phyloP scores from a whole-genome alignment of 1,140 invertebrate species.

The Samia ricini region DNA sequence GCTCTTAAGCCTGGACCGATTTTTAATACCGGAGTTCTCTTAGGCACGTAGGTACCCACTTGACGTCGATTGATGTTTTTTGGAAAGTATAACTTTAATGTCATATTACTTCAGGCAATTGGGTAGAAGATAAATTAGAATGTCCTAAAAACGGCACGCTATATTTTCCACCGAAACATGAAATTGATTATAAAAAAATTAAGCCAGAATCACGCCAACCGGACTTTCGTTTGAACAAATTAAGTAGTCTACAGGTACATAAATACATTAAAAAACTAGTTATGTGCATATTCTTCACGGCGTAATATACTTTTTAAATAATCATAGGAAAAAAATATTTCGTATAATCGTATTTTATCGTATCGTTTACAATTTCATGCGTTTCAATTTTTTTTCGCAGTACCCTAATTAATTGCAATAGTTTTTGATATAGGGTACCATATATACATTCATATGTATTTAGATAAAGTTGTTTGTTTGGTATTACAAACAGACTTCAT shows the following conservation, averaged over 20 bases:
- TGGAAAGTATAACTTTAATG: not conserved
- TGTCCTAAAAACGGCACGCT: constrained; percentile 57
- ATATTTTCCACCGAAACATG: constrained; percentile 60
- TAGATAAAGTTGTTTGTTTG: no score
- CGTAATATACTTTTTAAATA: no score
- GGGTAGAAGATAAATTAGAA: constrained; percentile 67
- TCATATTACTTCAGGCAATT: constrained; percentile 47
- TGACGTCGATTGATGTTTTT: not conserved
- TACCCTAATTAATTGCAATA: no score
- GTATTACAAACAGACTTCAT: no score
- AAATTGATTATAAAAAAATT: constrained; percentile 51
- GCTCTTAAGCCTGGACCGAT: constrained; percentile 41
- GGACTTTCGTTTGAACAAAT: constrained; percentile 62
- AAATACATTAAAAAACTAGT: not conserved
- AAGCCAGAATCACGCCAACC: constrained; percentile 52
- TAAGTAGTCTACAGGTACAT: constrained; percentile 51
- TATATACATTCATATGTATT: no score
- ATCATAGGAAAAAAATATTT: no score
- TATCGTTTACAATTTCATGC: no score
- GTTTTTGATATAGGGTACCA: no score
- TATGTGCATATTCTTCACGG: no score
- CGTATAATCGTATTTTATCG: no score
- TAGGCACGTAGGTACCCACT: constrained; percentile 34
- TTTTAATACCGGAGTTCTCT: constrained; percentile 48
- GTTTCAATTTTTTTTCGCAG: no score